Conservation (phyloP, 37 sponge, comb jelly and placozoan genomes). For the Ephydatia muelleri region DNA sequence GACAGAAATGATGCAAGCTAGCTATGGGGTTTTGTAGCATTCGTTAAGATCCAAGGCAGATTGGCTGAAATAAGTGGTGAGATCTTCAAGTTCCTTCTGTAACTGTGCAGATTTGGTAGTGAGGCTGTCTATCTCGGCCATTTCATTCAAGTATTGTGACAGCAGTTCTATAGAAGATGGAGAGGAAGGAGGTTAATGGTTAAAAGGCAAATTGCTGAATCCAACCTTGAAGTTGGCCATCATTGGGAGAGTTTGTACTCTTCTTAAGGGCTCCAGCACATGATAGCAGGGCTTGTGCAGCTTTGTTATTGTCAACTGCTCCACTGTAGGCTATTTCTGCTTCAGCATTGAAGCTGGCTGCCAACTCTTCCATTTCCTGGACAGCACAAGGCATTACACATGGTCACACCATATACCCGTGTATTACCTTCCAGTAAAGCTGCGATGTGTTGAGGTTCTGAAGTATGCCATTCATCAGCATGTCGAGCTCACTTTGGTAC, state of each 20-base stretch:
- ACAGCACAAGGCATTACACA: neutral
- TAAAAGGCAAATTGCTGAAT: neutral
- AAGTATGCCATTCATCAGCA: neutral
- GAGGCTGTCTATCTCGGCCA: neutral
- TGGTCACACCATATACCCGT: neutral
- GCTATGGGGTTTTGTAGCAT: conserved; percentile 61
- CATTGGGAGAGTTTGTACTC: conserved; percentile 3
- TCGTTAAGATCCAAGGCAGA: conserved; percentile 24
- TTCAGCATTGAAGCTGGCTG: neutral
- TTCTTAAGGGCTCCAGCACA: conserved; percentile 8
- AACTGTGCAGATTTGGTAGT: neutral
- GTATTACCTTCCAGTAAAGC: neutral
- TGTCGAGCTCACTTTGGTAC: neutral
- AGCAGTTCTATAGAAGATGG: conserved; percentile 4
- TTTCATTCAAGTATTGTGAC: conserved; percentile 12
- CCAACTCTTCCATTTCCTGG: neutral
- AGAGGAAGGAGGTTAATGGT: neutral
- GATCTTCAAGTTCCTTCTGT: conserved; percentile 11
- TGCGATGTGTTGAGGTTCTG: neutral
- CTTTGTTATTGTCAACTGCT: neutral
- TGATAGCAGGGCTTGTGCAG: neutral
- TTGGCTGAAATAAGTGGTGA: conserved; percentile 26
- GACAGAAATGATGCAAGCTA: neutral
- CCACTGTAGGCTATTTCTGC: neutral
- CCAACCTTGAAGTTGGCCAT: conserved; percentile 30